These are phyloP conservation scores for Dryobates pubescens DNA, from an alignment of 2,797 vertebrate genomes.

Conservation along the genomic window DNA sequence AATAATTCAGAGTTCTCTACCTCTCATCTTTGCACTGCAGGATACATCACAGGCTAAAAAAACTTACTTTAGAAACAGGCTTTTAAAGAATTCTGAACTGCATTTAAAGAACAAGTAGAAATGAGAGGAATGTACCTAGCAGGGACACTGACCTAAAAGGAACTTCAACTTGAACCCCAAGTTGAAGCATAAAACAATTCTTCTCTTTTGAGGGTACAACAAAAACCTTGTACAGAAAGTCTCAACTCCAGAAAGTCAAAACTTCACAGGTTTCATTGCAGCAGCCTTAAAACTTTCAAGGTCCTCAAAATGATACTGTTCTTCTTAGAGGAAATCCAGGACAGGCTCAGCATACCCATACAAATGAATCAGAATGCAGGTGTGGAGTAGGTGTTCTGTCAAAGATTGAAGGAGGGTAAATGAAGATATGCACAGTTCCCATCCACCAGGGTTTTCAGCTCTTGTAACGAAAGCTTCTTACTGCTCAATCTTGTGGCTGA, in stretches of 20 bases:
- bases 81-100: constrained; percentile 55
- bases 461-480: neutral
- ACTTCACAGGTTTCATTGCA: constrained; percentile 32
- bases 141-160: constrained; percentile 58
- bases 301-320: neutral
- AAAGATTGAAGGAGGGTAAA: rapidly evolving
- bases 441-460: neutral
- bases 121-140: constrained; percentile 56
- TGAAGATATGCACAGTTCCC: neutral
- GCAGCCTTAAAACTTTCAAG: constrained; percentile 19
- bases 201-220: constrained; percentile 28
- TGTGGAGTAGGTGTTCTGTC: neutral
- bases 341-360: neutral
- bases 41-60: constrained; percentile 47
- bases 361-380: neutral
- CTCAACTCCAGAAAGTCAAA: constrained; percentile 27
- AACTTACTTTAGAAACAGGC: constrained; percentile 28
- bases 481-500: neutral
- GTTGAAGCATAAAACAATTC: constrained; percentile 33
- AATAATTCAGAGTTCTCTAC: constrained; percentile 30
- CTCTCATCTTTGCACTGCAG: constrained; percentile 41
- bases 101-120: constrained; percentile 54
- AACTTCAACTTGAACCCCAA: constrained; percentile 54
- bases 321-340: neutral
- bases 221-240: constrained; percentile 14